Percentiles rank a stretch among this genome's conserved stretches.
These are phyloP conservation scores for Upupa epops DNA, from an alignment of 2,113 vertebrate genomes.

Conservation along the genomic window DNA sequence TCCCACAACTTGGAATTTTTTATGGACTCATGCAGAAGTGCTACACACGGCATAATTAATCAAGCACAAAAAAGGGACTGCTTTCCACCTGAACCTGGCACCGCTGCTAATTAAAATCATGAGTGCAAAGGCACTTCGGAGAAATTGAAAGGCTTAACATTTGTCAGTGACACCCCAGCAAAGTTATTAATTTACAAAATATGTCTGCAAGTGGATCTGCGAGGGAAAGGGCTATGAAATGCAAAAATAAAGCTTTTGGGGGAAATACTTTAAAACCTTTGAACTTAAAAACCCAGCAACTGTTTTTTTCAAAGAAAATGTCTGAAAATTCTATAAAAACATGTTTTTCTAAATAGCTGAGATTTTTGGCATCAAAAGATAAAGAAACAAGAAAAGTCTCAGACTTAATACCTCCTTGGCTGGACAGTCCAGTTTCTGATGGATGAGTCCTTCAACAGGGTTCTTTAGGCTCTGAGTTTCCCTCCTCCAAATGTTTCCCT, in stretches of 20 bases:
- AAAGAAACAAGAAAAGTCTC: background rate
- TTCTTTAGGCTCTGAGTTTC: background rate
- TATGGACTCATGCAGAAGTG: background rate
- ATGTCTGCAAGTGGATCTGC: background rate
- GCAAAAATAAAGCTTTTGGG: background rate
- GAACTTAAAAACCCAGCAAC: background rate
- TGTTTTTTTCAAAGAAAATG: background rate
- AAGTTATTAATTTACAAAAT: background rate
- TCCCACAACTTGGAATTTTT: background rate
- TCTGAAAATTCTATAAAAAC: constrained; percentile 11
- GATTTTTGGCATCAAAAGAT: constrained; percentile 25
- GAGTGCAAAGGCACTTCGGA: background rate
- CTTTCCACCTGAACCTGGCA: background rate
- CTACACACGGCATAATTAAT: background rate
- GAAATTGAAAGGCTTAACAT: background rate
- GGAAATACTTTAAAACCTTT: background rate
- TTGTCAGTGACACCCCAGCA: background rate
- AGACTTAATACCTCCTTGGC: background rate
- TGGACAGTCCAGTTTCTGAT: background rate
- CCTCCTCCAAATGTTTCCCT: background rate
- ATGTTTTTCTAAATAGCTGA: constrained; percentile 19
- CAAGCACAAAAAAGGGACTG: background rate
- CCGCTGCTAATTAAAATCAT: background rate
- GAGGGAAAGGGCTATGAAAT: background rate
- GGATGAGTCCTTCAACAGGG: background rate